phyloP scores from a whole-genome alignment of 2,113 vertebrate species.

The Trachemys scripta region DNA sequence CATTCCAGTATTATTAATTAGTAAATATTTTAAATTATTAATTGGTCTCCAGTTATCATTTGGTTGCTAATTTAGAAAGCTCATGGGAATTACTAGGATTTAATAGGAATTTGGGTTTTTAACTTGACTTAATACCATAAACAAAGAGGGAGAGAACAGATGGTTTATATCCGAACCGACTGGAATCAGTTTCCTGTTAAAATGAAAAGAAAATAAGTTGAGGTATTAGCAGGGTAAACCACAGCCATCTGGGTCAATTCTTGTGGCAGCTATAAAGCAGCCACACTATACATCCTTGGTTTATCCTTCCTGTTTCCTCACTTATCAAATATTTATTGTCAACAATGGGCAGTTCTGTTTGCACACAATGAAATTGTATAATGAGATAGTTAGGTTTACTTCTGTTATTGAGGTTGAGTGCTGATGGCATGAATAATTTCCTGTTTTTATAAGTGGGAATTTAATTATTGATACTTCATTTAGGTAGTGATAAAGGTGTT shows the following conservation, averaged over 20 bases:
- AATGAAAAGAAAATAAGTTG: slow-evolving; percentile 37
- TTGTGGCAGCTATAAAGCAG: slow-evolving; percentile 46
- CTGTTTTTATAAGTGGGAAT: slow-evolving; percentile 82
- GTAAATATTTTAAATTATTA: slow-evolving; percentile 43
- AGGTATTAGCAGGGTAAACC: slow-evolving; percentile 38
- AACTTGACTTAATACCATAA: slow-evolving; percentile 49
- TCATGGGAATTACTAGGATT: background rate
- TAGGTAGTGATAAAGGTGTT: slow-evolving; percentile 78
- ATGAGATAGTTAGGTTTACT: slow-evolving; percentile 83
- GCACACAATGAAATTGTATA: slow-evolving; percentile 83
- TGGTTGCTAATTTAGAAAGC: background rate
- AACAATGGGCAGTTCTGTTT: slow-evolving; percentile 84
- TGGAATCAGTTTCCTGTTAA: slow-evolving; percentile 54
- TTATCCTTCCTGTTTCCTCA: slow-evolving; percentile 80
- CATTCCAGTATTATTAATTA: background rate
- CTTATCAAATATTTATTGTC: slow-evolving; percentile 86
- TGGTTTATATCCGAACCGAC: slow-evolving; percentile 29
- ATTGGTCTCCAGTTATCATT: slow-evolving; percentile 36
- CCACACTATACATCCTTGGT: slow-evolving; percentile 75
- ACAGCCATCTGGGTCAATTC: slow-evolving; percentile 44
- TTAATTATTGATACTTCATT: slow-evolving; percentile 86
- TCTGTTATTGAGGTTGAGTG: slow-evolving; percentile 78
- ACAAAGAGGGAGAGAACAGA: slow-evolving; percentile 56
- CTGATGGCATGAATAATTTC: slow-evolving; percentile 85
- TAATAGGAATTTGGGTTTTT: slow-evolving; percentile 51